Base-by-base conservation (phyloP, 2,113 vertebrate genomes). In the Phainopepla nitens region DNA sequence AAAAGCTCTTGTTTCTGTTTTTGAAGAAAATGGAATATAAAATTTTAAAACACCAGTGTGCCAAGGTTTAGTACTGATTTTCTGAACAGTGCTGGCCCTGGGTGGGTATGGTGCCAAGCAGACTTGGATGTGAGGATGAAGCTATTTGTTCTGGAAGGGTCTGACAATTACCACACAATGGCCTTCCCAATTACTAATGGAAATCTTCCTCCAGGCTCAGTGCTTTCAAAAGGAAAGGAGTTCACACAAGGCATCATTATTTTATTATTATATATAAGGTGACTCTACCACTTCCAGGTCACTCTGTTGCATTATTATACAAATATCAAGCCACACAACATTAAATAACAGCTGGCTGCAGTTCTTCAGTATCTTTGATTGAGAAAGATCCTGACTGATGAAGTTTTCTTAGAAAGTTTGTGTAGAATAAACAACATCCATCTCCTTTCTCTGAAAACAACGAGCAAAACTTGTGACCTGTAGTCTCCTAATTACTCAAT, bases 301-400 rank as follows among this genome's bases (percentile, higher is more conserved):
- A 45, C 15, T 8, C 18, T 6, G 0, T 11, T 9, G 7, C 8
- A 42, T 56, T 82, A 19, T n/a, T 53, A 8, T 2, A 31, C 2
- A 33, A 61, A 15, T 61, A 65, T 28, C 49, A 71, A 79, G 13
- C 18, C 33, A 21, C 25, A 25, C 3, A 65, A n/a, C 6, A 7
- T 58, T 56, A 49, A 75, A 50, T 44, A 53, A 78, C 28, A 81
- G 31, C 28, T 57, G 5, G 1, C 35, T 62, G 29, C 11, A 58
- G n/a, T 36, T 87, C 81, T 61, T 49, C n/a, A 45, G 4, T 13
- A 27, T 42, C 29, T 82, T 33, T 61, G 42, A 60, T 57, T 57
- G 61, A 53, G 56, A 61, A 69, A 11, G 9, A 61, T 53, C 50
- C 33, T 36, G 19, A 25, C 8, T 24, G 72, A 57, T 42, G 47